Conservation (phyloP, 30 jellyfish, hydroid and myxozoan species). For the Pelagia noctiluca region DNA sequence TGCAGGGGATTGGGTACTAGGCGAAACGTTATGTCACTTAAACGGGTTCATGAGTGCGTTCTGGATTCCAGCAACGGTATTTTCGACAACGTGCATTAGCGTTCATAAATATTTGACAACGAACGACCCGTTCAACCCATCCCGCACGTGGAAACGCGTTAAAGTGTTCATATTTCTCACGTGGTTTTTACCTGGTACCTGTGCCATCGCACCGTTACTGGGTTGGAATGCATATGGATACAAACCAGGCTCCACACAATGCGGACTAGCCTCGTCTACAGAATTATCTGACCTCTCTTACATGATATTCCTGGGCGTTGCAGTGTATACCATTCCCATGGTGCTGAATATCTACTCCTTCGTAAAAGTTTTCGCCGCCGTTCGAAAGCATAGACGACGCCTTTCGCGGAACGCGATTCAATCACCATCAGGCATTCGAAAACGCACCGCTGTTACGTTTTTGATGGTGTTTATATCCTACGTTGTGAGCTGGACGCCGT, state of each 20-base stretch:
- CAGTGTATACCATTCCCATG: constrained; percentile 62
- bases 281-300: constrained; percentile 29
- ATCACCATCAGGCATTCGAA: constrained; percentile 22
- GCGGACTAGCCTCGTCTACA: constrained; percentile 52
- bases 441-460: constrained; percentile 59
- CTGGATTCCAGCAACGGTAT: constrained; percentile 73
- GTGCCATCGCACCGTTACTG: constrained; percentile 60
- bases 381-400: constrained; percentile 50
- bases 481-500: constrained; percentile 77
- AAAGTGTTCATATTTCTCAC: constrained; percentile 41
- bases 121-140: constrained; percentile 63
- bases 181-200: constrained; percentile 42
- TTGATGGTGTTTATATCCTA: constrained; percentile 51
- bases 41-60: constrained; percentile 71
- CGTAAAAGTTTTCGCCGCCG: constrained; percentile 46
- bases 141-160: constrained; percentile 41
- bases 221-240: constrained; percentile 52
- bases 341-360: constrained; percentile 24
- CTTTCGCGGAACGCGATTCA: constrained; percentile 49
- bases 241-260: constrained; percentile 35
- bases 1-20: constrained; percentile 50
- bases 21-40: constrained; percentile 36
- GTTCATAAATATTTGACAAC: constrained; percentile 49
- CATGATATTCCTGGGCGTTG: constrained; percentile 54
- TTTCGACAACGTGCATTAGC: constrained; percentile 60